phyloP scores from a whole-genome alignment of 1,140 invertebrate genomes.

The Eurosta solidaginis region DNA sequence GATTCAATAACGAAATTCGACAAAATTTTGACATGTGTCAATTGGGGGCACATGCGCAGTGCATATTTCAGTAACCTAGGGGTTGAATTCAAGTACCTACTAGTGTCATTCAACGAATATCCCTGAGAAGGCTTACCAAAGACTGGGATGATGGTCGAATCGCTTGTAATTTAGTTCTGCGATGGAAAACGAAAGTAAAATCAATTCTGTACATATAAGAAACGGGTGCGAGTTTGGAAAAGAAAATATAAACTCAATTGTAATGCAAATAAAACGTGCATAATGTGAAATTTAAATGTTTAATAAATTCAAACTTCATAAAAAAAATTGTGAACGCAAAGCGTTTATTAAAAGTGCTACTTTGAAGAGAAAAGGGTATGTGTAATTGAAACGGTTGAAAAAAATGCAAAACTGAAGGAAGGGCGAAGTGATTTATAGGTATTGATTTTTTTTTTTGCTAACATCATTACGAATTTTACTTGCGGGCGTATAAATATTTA shows the following conservation, averaged over 20 bases:
- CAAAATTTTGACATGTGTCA: slow-evolving; percentile 14
- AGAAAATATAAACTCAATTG: neutral
- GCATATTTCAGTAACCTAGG: neutral
- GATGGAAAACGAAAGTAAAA: slow-evolving; percentile 24
- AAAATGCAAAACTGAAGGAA: neutral
- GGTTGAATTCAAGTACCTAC: neutral
- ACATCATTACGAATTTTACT: neutral
- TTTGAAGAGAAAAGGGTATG: neutral
- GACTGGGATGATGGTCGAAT: neutral
- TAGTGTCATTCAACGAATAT: neutral
- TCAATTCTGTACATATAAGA: slow-evolving; percentile 1
- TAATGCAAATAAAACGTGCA: neutral
- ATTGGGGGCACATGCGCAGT: neutral
- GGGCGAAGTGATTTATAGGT: neutral
- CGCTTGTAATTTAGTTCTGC: neutral
- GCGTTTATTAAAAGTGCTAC: neutral
- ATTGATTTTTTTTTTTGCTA: neutral
- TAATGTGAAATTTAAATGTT: neutral
- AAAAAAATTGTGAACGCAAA: neutral
- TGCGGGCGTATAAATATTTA: neutral
- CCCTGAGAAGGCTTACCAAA: neutral
- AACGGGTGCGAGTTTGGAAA: neutral
- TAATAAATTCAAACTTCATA: neutral
- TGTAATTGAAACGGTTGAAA: neutral
- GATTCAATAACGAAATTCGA: too few relatives aligned